Base-by-base conservation (phyloP, 2,113 vertebrate species). In the Pelecanus crispus region DNA sequence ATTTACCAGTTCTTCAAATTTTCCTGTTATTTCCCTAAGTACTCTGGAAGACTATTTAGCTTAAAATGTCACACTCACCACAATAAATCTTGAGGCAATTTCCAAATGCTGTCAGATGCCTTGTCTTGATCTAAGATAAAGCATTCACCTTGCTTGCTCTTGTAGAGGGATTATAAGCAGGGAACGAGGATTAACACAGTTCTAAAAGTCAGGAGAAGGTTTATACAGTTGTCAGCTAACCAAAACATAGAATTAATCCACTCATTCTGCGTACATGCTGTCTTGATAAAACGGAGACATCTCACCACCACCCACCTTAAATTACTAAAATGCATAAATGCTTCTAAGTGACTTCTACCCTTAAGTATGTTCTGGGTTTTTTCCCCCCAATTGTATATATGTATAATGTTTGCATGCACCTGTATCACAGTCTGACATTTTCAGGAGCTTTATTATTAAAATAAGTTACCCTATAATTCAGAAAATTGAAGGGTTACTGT, bases 91-190 rank as follows among this genome's bases (percentile, higher is more conserved):
- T 56, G 36, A 91, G 65, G 53, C 56, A 91, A 80, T 83, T 92
- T 94, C 55, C 55, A 96, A 84, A 81, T 40, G 59, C 71, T 78
- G 47, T 81, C 78, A 92, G 71, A 93, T 90, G 86, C 79, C 82
- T 93, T 82, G 44, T 86, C 86, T 92, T 95, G 50, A 96, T 94
- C 73, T 92, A 94, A 93, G 65, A 94, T 84, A 96, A 94, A 93
- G 87, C 85, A 96, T 92, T 97, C 97, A 97, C 97, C 97, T 98
- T 98, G 96, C 94, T 91, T 97, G 95, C 92, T 97, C 97, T 97
- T 97, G 94, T 81, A 87, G 50, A 89, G 88, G 85, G 96, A 98
- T 98, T 98, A 97, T 96, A 97, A 97, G 29, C 77, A 95, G 92
- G 84, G 59, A 90, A 94, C 38, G 7, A 92, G 96, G 98, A 98